A percentile compares a stretch with the other conserved stretches of the same genome.
These are phyloP conservation scores for Protonibea diacanthus DNA, from an alignment of 2,797 vertebrate species.

Conservation along the genomic window DNA sequence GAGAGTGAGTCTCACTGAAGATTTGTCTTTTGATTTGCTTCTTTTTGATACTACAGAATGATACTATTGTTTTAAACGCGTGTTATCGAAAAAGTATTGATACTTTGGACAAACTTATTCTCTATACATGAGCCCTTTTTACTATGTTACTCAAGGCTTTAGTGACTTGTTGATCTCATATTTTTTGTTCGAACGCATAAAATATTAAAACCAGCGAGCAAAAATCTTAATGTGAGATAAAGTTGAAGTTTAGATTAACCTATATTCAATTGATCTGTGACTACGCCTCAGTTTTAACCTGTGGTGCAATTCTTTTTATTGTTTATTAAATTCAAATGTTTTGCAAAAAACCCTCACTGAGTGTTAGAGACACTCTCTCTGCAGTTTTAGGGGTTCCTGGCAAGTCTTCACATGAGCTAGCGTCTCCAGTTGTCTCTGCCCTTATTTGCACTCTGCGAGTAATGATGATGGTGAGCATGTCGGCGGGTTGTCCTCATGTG, in stretches of 20 bases:
- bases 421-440: slow-evolving; percentile 60
- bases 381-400: slow-evolving; percentile 44
- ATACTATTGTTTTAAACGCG: too few species aligned
- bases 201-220: not conserved
- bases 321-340: not conserved
- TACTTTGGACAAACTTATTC: too few species aligned
- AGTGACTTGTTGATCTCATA: not conserved
- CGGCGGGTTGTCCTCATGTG: slow-evolving; percentile 72
- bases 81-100: too few species aligned
- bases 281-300: not conserved
- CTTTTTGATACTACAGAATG: too few species aligned
- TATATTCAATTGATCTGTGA: not conserved
- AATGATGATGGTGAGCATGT: slow-evolving; percentile 66
- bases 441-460: slow-evolving; percentile 61
- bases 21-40: too few species aligned
- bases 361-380: slow-evolving; percentile 2
- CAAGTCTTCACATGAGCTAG: slow-evolving; percentile 42
- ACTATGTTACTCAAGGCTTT: not conserved
- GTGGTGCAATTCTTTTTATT: not conserved
- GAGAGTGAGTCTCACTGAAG: too few species aligned
- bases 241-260: not conserved
- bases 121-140: not conserved
- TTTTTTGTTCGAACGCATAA: not conserved
- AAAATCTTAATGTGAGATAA: not conserved
- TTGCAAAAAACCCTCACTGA: not conserved